phyloP scores from a whole-genome alignment of 2,797 vertebrate genomes.

The Vespertilio murinus region DNA sequence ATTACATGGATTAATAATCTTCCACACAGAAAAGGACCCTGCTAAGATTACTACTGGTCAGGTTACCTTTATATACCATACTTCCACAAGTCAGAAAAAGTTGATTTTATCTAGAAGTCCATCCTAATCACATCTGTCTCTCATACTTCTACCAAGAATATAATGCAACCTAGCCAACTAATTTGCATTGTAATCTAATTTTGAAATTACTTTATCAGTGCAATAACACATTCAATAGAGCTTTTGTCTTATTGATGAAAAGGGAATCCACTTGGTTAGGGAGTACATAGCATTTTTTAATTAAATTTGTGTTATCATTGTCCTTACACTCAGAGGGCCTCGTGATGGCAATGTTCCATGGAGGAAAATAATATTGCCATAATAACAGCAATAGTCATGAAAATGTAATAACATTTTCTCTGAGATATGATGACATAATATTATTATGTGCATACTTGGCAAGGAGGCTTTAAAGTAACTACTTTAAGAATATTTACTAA shows the following conservation, averaged over 20 bases:
- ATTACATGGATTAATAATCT: conserved; percentile 58
- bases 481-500: conserved; percentile 28
- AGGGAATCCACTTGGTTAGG: conserved; percentile 75
- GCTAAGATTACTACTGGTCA: conserved; percentile 56
- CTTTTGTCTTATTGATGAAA: conserved; percentile 80
- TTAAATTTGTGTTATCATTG: conserved; percentile 80
- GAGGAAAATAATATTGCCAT: conserved; percentile 70
- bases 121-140: not conserved
- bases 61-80: not conserved
- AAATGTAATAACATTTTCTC: conserved; percentile 74
- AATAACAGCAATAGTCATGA: conserved; percentile 67
- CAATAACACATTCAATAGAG: conserved; percentile 75
- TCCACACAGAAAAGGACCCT: not conserved
- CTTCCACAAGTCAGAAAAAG: conserved; percentile 14
- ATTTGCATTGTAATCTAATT: conserved; percentile 77
- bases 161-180: conserved; percentile 61
- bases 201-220: conserved; percentile 54
- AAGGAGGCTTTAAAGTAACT: conserved; percentile 39
- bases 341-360: conserved; percentile 68
- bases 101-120: conserved; percentile 20
- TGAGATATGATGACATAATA: conserved; percentile 53
- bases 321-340: conserved; percentile 73
- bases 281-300: conserved; percentile 78
- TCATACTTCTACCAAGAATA: not conserved
- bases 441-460: conserved; percentile 23